phyloP scores from a whole-genome alignment of 2,113 vertebrate species.

The Tympanuchus pallidicinctus region DNA sequence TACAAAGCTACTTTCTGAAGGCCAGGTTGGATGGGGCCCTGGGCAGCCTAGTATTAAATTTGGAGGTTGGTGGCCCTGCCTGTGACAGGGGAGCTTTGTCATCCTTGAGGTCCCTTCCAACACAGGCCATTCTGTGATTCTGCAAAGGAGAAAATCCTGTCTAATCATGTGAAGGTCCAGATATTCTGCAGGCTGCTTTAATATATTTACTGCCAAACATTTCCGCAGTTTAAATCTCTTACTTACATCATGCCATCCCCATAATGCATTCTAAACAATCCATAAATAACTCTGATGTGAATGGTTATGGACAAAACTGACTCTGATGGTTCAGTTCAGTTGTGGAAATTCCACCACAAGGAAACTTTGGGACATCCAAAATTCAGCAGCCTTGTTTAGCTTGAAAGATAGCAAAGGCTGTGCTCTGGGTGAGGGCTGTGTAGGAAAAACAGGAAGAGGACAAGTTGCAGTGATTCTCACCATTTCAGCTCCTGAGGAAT shows the following conservation, averaged over 20 bases:
- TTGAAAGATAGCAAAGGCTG: background rate
- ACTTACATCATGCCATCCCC: background rate
- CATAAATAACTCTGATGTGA: background rate
- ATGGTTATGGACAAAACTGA: accelerated
- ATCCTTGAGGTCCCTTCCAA: no score
- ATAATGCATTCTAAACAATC: background rate
- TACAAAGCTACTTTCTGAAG: background rate
- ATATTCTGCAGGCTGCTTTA: background rate
- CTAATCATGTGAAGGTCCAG: accelerated
- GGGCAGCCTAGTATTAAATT: no score
- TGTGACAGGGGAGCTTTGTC: no score
- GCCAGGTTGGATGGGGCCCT: no score
- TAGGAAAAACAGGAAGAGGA: background rate
- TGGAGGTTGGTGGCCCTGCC: no score
- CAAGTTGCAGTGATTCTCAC: background rate
- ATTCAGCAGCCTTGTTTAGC: background rate
- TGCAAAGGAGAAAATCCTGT: background rate
- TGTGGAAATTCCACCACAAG: background rate
- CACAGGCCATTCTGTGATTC: no score
- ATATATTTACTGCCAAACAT: background rate
- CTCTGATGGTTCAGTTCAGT: background rate
- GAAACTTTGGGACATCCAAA: background rate
- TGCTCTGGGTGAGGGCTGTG: background rate
- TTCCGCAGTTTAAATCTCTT: background rate
- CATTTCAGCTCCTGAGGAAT: background rate